Evolutionary conservation across 2,797 vertebrate genomes (phyloP).

Genomic region (Champsocephalus gunnari): DNA sequence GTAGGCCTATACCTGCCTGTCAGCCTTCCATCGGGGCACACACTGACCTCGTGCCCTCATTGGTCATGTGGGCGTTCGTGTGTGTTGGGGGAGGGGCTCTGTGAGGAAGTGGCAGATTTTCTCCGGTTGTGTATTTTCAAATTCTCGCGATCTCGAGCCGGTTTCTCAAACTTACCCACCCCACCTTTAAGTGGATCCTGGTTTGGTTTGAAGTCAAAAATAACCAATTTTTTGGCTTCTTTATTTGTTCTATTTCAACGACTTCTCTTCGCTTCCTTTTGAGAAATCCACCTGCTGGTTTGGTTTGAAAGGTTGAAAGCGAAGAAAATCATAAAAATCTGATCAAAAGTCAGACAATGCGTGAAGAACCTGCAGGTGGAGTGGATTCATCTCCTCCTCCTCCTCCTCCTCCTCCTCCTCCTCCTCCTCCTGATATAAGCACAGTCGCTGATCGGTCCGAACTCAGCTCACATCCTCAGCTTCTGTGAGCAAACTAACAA

Average conservation of each 20-base stretch:
- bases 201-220: not conserved
- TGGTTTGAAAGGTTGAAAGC: not conserved
- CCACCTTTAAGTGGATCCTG: not conserved
- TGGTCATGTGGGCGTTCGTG: too few species aligned
- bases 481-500: constrained; percentile 29
- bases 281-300: constrained; percentile 19
- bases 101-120: too few species aligned
- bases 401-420: constrained; percentile 12
- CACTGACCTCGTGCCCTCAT: too few species aligned
- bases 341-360: not conserved
- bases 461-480: constrained; percentile 19
- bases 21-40: too few species aligned
- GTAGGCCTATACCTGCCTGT: too few species aligned
- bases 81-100: too few species aligned
- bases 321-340: not conserved
- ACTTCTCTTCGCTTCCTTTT: not conserved
- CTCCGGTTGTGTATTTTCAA: too few species aligned
- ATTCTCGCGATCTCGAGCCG: too few species aligned
- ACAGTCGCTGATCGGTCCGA: not conserved
- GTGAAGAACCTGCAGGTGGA: constrained; percentile 1
- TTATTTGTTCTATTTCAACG: not conserved
- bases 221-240: too few species aligned
- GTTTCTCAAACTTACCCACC: too few species aligned
- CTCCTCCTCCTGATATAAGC: too few species aligned
- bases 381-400: too few species aligned